phyloP scores from a whole-genome alignment of 2,113 vertebrate genomes.

The Pseudorectes ferrugineus region DNA sequence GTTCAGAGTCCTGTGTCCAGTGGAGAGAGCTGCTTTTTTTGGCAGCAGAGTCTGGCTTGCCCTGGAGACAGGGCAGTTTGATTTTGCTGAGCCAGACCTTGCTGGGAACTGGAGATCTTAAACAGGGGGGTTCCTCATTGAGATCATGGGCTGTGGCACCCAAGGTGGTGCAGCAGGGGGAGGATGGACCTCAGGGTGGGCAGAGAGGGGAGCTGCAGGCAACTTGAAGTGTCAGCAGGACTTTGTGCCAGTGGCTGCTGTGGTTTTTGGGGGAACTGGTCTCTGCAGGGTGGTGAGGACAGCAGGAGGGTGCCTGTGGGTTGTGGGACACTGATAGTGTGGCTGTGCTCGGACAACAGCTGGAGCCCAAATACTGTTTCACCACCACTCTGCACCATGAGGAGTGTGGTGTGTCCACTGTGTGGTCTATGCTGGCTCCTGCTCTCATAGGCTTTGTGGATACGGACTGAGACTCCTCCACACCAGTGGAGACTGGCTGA shows the following conservation, averaged over 20 bases:
- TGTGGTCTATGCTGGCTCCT: background rate
- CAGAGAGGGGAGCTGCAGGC: background rate
- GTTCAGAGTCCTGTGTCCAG: background rate
- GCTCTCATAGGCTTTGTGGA: background rate
- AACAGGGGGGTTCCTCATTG: background rate
- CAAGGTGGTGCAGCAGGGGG: background rate
- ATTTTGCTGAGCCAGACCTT: background rate
- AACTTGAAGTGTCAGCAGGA: background rate
- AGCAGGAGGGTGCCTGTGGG: background rate
- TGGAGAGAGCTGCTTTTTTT: background rate
- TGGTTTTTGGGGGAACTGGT: background rate
- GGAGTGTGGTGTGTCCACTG: background rate
- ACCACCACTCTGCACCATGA: background rate
- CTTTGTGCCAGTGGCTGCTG: background rate
- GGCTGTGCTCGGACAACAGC: rapidly evolving
- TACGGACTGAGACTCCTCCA: background rate
- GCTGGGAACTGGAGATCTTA: background rate
- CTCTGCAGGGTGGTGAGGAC: rapidly evolving
- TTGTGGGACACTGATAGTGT: background rate
- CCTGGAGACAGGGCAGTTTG: background rate
- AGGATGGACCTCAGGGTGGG: background rate
- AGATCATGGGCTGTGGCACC: background rate
- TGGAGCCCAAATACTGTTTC: background rate
- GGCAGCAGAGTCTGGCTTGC: background rate
- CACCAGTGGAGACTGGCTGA: background rate